Evolutionary conservation across 2,797 vertebrate genomes (phyloP).

Genomic region (Poeciliopsis infans): DNA sequence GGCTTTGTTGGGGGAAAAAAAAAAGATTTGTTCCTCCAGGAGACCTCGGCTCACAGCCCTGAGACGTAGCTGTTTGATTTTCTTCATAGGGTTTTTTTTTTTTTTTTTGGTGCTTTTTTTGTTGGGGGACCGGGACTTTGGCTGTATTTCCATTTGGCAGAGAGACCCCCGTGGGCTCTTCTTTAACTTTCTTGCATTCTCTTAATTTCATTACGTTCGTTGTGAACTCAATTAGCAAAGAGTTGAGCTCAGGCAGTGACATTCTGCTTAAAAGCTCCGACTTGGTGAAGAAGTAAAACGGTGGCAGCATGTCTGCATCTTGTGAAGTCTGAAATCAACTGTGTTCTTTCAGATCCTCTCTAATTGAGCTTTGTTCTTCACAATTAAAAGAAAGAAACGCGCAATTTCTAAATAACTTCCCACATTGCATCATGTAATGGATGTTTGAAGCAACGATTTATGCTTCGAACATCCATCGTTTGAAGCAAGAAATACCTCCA

Average conservation of each 20-base stretch:
- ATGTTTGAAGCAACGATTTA: neutral
- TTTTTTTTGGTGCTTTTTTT: slow-evolving; percentile 68
- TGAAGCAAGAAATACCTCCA: neutral
- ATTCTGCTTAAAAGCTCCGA: slow-evolving; percentile 55
- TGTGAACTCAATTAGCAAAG: slow-evolving; percentile 82
- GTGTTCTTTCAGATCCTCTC: slow-evolving; percentile 18
- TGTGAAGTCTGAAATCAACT: slow-evolving; percentile 35
- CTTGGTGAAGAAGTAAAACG: slow-evolving; percentile 40
- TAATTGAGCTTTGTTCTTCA: slow-evolving; percentile 32
- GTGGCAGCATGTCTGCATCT: slow-evolving; percentile 36
- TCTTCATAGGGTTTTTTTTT: slow-evolving; percentile 63
- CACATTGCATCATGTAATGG: neutral
- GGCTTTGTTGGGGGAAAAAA: slow-evolving; percentile 77
- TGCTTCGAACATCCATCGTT: neutral
- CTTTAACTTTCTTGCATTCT: slow-evolving; percentile 73
- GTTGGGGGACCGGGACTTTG: slow-evolving; percentile 65
- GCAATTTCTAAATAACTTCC: slow-evolving; percentile 16
- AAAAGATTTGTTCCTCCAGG: slow-evolving; percentile 80
- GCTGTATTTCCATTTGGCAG: slow-evolving; percentile 66
- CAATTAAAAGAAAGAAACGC: slow-evolving; percentile 10
- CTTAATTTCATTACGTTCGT: slow-evolving; percentile 81
- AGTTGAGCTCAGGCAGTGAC: slow-evolving; percentile 62
- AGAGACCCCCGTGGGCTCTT: slow-evolving; percentile 63
- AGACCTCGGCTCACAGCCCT: slow-evolving; percentile 78
- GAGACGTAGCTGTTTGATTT: slow-evolving; percentile 81